These are phyloP conservation scores for Tiphia femorata DNA, from an alignment of 2,888 invertebrate species.

Conservation along the genomic window DNA sequence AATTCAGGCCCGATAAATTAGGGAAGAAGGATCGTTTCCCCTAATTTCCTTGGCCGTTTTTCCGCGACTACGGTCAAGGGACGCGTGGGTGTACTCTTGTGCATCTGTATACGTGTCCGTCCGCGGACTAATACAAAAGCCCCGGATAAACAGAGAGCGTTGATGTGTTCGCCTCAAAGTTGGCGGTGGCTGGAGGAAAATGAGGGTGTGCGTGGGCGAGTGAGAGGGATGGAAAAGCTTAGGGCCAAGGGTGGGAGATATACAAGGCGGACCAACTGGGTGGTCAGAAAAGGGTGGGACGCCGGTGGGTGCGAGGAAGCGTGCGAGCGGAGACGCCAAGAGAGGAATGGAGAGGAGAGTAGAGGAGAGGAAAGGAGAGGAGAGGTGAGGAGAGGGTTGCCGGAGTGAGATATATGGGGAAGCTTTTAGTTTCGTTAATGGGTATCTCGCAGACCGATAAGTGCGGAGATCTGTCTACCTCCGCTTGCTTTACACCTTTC, in stretches of 20 bases:
- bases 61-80: too few relatives aligned
- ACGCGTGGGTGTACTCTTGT: too few relatives aligned
- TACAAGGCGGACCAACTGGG: too few relatives aligned
- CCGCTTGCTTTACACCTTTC: constrained; percentile 66
- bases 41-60: too few relatives aligned
- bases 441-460: constrained; percentile 69
- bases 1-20: too few relatives aligned
- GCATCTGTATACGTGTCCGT: too few relatives aligned
- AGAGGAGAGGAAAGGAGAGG: constrained; percentile 37
- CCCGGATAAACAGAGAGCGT: constrained; percentile 61
- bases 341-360: constrained; percentile 20
- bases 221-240: constrained; percentile 6
- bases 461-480: constrained; percentile 68
- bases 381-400: constrained; percentile 47
- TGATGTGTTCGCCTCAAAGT: constrained; percentile 66
- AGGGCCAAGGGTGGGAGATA: not conserved
- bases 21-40: too few relatives aligned
- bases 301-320: too few relatives aligned
- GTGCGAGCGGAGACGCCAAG: too few relatives aligned
- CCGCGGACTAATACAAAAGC: constrained; percentile 65
- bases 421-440: constrained; percentile 70
- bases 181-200: constrained; percentile 37
- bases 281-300: too few relatives aligned
- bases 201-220: constrained; percentile 33
- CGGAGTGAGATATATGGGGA: constrained; percentile 65